Evolutionary conservation across 1,140 invertebrate species (phyloP), one percentile per base, ranked within the genome.

Genomic region (Tetragnatha versicolor): DNA sequence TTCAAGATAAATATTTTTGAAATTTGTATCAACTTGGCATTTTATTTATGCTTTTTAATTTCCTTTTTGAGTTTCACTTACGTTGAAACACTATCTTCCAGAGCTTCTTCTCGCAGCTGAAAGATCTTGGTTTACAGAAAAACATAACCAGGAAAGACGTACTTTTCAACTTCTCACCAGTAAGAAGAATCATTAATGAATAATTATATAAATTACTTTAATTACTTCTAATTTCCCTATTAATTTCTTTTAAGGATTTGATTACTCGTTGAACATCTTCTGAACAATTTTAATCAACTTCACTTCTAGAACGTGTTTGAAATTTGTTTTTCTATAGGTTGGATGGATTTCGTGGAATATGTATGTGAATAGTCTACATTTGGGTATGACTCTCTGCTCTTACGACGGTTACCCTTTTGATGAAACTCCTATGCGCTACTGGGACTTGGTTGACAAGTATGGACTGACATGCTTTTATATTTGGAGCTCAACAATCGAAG

Each of bases 311-410:
- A n/a, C n/a, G n/a, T n/a, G n/a, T n/a, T n/a, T n/a, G n/a, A n/a
- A n/a, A n/a, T n/a, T n/a, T n/a, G n/a, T n/a, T 35, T 27, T 37
- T 20, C 55, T 20, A 9, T 68, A 88, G 87, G 86, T 87, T 63
- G 89, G 89, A 27, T 90, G 89, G 90, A 90, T 91, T 88, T 90
- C 90, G 89, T 91, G 89, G 88, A 90, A 91, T 82, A 90, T 89
- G 89, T 69, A 88, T 49, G 83, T 88, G 12, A 82, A 83, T 12
- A 82, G 84, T 1, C 79, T 88, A 31, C 83, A 83, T 47, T 82
- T 86, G 6, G 89, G 90, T 6, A 85, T 87, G n/a, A 82, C 87
- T 14, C 85, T 90, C 45, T 87, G 90, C 20, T 82, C 90, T 5
- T 91, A 89, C 83, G 90, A 90, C 83, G 90, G 90, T n/a, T 89